Conservation (phyloP, 2,797 vertebrate species). For the Sphenopsis melanotis region DNA sequence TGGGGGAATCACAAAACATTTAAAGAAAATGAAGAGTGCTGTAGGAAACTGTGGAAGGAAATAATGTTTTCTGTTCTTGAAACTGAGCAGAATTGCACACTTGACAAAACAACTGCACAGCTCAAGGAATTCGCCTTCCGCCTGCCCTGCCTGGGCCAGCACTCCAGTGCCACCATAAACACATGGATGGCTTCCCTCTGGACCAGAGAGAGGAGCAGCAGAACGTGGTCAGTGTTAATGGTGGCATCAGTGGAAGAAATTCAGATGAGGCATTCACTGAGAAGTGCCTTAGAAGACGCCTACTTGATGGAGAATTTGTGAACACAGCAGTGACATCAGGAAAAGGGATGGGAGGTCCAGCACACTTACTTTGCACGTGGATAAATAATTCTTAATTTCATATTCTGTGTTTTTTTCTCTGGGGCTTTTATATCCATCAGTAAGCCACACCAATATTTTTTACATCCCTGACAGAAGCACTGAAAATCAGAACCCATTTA, state of each 20-base stretch:
- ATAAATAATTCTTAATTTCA: neutral
- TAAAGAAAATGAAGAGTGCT: neutral
- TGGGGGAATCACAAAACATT: neutral
- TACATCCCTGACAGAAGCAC: conserved; percentile 24
- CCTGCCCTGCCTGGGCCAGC: neutral
- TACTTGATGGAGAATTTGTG: neutral
- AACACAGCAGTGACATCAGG: neutral
- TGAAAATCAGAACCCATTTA: conserved; percentile 14
- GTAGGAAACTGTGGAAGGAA: neutral
- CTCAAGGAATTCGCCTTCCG: neutral
- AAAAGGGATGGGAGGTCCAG: neutral
- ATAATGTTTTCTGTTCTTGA: neutral
- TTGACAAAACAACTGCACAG: neutral
- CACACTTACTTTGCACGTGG: neutral
- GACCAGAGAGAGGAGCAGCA: neutral
- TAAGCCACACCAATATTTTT: neutral
- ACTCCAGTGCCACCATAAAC: neutral
- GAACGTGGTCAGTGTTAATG: neutral
- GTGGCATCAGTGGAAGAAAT: neutral
- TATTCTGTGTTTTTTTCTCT: neutral
- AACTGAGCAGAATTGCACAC: neutral
- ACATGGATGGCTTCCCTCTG: neutral
- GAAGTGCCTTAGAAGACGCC: neutral
- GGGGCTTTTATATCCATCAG: neutral
- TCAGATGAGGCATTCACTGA: neutral